Evolutionary conservation across 2,888 invertebrate genomes (phyloP), one percentile per base, ranked within the genome.

Genomic region (Ephialtes manifestator): DNA sequence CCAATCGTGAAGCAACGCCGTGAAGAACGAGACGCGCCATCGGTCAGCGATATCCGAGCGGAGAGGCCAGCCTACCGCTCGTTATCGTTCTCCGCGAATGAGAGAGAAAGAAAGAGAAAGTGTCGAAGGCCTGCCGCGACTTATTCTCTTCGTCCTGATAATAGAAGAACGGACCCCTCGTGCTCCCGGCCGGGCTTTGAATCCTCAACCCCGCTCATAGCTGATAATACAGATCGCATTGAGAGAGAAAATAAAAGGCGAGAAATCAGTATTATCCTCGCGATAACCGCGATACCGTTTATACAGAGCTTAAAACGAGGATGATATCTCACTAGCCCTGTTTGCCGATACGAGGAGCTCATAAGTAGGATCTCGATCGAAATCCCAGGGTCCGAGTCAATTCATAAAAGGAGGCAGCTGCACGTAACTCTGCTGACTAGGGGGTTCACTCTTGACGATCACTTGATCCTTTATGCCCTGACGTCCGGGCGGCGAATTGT

Each of bases 381-480:
- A 91, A 90, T 86, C 90, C 89, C 87, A 93, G 92, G 90, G 90
- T 92, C 91, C 92, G 93, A 91, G 93, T 94, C 95, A 96, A 95
- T 96, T 96, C 96, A 96, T 95, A 96, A 97, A 97, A 96, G 97
- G 96, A 95, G 97, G 97, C 94, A 97, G 94, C 76, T 96, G 95
- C 53, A 96, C 96, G 92, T 96, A 97, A 71, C 95, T 95, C 92
- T 96, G 96, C 94, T 95, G 89, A 92, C 92, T 92, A 63, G 94
- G 95, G 35, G 96, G 95, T 90, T 96, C 96, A 94, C 95, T 95
- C 89, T 96, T 96, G 76, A 96, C 95, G 77, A 93, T 89, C 31
- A 93, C 93, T 75, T 94, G 94, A 48, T 94, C 89, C 94, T 95
- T 87, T 94, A 95, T 51, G 92, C 94, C 88, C 94, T 95, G 79